phyloP scores from a whole-genome alignment of 2,113 vertebrate species.

The Chascanopsetta lugubris region DNA sequence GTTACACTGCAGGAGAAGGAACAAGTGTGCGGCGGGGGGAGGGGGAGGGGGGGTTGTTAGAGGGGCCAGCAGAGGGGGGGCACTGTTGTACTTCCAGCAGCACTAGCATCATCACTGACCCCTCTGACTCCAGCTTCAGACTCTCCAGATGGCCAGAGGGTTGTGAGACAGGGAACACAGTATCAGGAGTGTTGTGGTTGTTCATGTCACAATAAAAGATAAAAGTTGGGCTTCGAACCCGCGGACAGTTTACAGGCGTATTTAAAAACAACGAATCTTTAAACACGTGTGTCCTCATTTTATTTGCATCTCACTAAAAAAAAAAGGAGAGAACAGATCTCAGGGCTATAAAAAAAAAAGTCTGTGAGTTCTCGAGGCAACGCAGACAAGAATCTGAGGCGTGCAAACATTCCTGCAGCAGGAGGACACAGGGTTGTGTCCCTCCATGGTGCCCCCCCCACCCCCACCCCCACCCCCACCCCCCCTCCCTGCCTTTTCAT shows the following conservation, averaged over 20 bases:
- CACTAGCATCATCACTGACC: slow-evolving; percentile 1
- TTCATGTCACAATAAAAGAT: slow-evolving; percentile 26
- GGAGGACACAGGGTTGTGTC: slow-evolving; percentile 31
- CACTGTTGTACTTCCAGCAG: slow-evolving; percentile 57
- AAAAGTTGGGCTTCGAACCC: slow-evolving; percentile 3
- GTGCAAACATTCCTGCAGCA: slow-evolving; percentile 52
- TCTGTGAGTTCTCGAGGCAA: slow-evolving; percentile 37
- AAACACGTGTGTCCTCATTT: not conserved
- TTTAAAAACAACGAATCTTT: slow-evolving; percentile 35
- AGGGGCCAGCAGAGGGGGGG: slow-evolving; percentile 53
- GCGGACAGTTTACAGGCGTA: slow-evolving; percentile 24
- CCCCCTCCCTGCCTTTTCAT: too few species aligned
- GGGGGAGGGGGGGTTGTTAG: not conserved
- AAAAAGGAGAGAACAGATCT: slow-evolving; percentile 5
- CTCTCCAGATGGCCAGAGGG: slow-evolving; percentile 15
- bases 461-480: too few species aligned
- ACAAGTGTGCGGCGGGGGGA: not conserved
- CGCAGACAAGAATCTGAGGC: slow-evolving; percentile 51
- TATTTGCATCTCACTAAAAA: slow-evolving; percentile 7
- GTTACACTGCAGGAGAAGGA: slow-evolving; percentile 81
- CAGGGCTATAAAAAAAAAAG: slow-evolving; percentile 15
- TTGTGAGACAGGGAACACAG: slow-evolving; percentile 5
- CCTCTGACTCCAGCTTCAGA: slow-evolving; percentile 13
- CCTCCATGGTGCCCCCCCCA: slow-evolving; percentile 55
- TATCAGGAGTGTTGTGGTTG: slow-evolving; percentile 24